A percentile compares a stretch with the other conserved stretches of the same genome.
Conservation (phyloP, 2,113 vertebrate genomes). For the human (Homo sapiens) region DNA sequence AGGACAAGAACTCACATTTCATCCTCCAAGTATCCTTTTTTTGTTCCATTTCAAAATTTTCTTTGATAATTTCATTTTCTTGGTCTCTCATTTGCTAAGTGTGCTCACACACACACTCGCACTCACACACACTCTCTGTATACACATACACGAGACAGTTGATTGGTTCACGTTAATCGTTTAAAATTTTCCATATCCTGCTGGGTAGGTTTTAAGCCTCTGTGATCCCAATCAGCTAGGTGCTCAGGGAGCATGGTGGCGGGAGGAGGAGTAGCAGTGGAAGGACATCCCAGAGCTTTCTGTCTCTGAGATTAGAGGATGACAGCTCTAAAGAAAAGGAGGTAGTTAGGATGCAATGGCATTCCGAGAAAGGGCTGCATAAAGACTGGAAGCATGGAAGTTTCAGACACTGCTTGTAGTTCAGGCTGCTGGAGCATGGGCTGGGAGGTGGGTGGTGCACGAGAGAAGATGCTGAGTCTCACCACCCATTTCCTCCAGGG, state of each 20-base stretch:
- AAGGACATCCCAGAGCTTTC: neutral
- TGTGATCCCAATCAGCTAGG: neutral
- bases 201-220: neutral
- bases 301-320: neutral
- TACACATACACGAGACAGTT: fast-evolving
- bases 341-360: neutral
- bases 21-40: neutral
- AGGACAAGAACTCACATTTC: neutral
- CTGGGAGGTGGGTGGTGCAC: neutral
- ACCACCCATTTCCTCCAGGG: neutral
- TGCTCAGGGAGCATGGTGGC: fast-evolving
- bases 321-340: neutral
- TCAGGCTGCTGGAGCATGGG: neutral
- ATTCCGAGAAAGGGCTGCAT: neutral
- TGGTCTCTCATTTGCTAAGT: neutral
- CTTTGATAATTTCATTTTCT: neutral
- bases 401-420: neutral
- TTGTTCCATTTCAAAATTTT: neutral
- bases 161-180: neutral
- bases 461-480: neutral
- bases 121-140: fast-evolving
- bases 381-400: fast-evolving
- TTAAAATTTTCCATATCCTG: neutral
- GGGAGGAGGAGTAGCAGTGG: neutral
- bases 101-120: fast-evolving